phyloP scores from a whole-genome alignment of 1,140 invertebrate species.

The Trissolcus basalis region DNA sequence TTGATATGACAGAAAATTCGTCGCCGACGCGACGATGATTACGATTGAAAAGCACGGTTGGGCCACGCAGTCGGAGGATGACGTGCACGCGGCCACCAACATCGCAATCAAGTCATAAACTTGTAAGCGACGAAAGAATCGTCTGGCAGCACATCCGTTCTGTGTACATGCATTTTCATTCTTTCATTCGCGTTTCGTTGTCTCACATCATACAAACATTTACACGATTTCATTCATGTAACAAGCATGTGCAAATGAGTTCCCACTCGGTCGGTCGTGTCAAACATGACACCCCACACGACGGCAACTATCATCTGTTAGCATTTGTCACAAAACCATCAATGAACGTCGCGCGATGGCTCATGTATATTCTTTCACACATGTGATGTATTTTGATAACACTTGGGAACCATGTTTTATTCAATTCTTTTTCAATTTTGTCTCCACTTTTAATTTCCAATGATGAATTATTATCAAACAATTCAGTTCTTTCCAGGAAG shows the following conservation, averaged over 20 bases:
- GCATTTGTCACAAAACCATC: constrained; percentile 54
- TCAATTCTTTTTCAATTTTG: too few species aligned
- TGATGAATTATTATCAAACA: too few species aligned
- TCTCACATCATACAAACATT: constrained; percentile 64
- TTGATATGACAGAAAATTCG: background rate
- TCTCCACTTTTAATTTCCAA: too few species aligned
- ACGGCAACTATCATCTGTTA: constrained; percentile 51
- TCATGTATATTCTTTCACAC: too few species aligned
- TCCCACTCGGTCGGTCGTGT: constrained; percentile 32
- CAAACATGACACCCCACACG: constrained; percentile 56
- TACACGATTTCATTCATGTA: constrained; percentile 66
- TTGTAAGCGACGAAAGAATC: constrained; percentile 61
- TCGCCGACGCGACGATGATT: constrained; percentile 19
- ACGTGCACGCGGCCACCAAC: constrained; percentile 38
- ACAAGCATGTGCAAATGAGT: constrained; percentile 54
- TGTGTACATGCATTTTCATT: constrained; percentile 29
- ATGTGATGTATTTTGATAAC: too few species aligned
- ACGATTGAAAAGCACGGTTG: constrained; percentile 16
- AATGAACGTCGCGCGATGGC: too few species aligned
- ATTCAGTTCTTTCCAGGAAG: too few species aligned
- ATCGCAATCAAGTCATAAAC: constrained; percentile 66
- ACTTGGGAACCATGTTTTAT: too few species aligned
- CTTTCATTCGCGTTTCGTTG: background rate
- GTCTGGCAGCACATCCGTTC: constrained; percentile 52
- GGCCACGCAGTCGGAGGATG: constrained; percentile 19